phyloP scores from a whole-genome alignment of 2,888 invertebrate species.

The Drosophila ezoana region DNA sequence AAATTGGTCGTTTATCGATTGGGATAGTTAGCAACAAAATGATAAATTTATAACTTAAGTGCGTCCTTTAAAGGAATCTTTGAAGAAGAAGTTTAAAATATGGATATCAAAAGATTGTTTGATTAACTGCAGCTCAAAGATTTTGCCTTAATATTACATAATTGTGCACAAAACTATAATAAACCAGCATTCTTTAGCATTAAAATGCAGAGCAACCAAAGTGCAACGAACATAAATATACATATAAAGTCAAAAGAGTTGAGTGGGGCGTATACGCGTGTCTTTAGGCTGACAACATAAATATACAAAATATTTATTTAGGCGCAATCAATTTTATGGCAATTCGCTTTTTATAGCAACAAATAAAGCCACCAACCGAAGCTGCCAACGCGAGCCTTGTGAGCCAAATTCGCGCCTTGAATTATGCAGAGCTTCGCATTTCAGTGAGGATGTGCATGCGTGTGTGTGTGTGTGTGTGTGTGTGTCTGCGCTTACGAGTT shows the following conservation, averaged over 20 bases:
- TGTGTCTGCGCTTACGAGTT: slow-evolving; percentile 32
- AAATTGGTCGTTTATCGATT: not conserved
- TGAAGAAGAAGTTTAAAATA: not conserved
- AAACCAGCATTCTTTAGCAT: slow-evolving; percentile 10
- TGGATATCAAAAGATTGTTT: no score
- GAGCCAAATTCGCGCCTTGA: slow-evolving; percentile 53
- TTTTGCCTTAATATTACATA: not conserved
- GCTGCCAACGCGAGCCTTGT: slow-evolving; percentile 11
- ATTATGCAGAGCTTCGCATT: slow-evolving; percentile 64
- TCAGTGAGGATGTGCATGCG: not conserved
- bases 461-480: slow-evolving; percentile 15
- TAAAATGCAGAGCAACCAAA: slow-evolving; percentile 42
- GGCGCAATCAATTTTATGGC: slow-evolving; percentile 79
- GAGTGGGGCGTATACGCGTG: slow-evolving; percentile 13
- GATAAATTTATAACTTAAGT: not conserved
- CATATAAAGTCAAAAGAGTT: slow-evolving; percentile 55
- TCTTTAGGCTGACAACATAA: slow-evolving; percentile 23
- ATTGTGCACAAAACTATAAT: not conserved
- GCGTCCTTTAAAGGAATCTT: no score
- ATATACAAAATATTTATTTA: slow-evolving; percentile 72
- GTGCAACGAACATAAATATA: slow-evolving; percentile 43
- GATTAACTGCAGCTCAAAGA: no score
- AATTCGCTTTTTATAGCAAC: slow-evolving; percentile 62
- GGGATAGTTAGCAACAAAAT: not conserved
- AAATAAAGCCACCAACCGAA: slow-evolving; percentile 22